phyloP scores from a whole-genome alignment of 2,888 invertebrate species.

The Cybosia mesomella region DNA sequence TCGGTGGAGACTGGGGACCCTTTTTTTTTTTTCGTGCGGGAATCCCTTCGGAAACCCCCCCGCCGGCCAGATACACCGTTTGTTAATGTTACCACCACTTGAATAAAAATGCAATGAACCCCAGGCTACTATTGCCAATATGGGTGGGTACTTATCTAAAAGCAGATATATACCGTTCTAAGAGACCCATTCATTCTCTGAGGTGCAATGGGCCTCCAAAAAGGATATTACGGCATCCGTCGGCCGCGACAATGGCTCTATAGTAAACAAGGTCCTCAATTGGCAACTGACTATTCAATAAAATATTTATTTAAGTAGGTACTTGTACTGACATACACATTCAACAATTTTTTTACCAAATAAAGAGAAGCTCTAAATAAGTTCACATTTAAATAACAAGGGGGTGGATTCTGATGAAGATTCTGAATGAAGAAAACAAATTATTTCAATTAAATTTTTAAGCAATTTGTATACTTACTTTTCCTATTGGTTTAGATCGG shows the following conservation, averaged over 20 bases:
- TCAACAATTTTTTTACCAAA: neutral
- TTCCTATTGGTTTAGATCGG: too few relatives aligned
- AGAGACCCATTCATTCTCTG: neutral
- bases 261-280: neutral
- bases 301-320: neutral
- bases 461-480: too few relatives aligned
- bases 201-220: neutral
- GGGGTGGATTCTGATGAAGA: neutral
- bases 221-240: neutral
- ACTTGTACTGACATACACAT: slow-evolving; percentile 4
- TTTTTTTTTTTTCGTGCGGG: too few relatives aligned
- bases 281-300: neutral
- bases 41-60: too few relatives aligned
- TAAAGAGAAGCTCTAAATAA: slow-evolving; percentile 8
- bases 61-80: too few relatives aligned
- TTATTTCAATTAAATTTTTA: too few relatives aligned
- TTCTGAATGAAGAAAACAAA: neutral
- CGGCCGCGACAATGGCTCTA: neutral
- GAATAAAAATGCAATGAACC: too few relatives aligned
- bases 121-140: too few relatives aligned
- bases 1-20: too few relatives aligned
- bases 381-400: neutral
- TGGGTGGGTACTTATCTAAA: too few relatives aligned
- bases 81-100: too few relatives aligned
- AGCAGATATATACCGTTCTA: too few relatives aligned